Evolutionary conservation across 1,140 invertebrate species (phyloP).

Genomic region (Zaprionus lachaisei): DNA sequence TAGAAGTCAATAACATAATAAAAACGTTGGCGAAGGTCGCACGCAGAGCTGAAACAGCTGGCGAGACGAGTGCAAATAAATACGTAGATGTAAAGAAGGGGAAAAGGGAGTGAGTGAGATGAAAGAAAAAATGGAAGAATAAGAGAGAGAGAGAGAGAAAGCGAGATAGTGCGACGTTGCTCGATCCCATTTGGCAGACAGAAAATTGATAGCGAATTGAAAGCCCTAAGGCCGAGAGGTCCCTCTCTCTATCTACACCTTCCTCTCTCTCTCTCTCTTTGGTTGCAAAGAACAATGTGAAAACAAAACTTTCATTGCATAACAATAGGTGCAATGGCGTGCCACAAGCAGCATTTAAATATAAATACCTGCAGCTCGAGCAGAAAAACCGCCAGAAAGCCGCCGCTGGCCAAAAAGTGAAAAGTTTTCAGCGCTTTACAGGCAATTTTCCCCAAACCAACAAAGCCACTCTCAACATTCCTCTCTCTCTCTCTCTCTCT

Average conservation of each 20-base stretch:
- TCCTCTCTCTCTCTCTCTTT: not conserved
- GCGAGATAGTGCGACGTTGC: not conserved
- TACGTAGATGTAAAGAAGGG: not conserved
- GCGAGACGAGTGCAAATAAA: constrained; percentile 1
- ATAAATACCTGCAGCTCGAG: constrained; percentile 73
- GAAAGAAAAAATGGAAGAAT: constrained; percentile 3
- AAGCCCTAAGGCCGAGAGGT: not conserved
- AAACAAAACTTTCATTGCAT: constrained; percentile 76
- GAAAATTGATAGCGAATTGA: constrained; percentile 7
- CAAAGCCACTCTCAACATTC: not conserved
- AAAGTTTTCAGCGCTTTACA: constrained; percentile 76
- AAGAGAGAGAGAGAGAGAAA: constrained; percentile 2
- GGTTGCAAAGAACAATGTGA: constrained; percentile 49
- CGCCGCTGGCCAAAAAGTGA: constrained; percentile 54
- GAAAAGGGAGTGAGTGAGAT: not conserved
- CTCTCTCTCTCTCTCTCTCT: not conserved
- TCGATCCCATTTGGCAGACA: constrained; percentile 6
- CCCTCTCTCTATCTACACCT: not conserved
- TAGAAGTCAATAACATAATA: constrained; percentile 80
- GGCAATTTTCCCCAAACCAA: constrained; percentile 42
- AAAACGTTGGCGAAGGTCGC: constrained; percentile 73
- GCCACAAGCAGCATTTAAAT: constrained; percentile 78
- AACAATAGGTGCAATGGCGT: constrained; percentile 79
- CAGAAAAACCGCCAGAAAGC: constrained; percentile 55
- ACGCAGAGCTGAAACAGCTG: constrained; percentile 25